These are phyloP conservation scores for Nyctibius bracteatus DNA, from an alignment of 2,113 vertebrate genomes.

Conservation along the genomic window DNA sequence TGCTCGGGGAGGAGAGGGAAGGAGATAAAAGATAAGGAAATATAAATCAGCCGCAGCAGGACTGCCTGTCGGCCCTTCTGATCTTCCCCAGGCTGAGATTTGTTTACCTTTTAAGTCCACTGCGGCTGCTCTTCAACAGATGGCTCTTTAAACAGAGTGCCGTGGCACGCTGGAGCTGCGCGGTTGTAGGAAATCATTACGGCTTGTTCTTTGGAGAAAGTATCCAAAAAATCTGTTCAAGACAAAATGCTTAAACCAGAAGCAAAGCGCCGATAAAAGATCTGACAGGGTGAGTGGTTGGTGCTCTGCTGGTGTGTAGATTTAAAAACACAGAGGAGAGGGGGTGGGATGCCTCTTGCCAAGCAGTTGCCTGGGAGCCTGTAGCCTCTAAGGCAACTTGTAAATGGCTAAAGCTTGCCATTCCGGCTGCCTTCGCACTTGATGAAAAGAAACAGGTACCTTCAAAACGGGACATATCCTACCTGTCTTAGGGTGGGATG, in stretches of 20 bases:
- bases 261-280: background rate
- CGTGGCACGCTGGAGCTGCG: background rate
- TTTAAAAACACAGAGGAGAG: background rate
- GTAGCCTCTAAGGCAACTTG: background rate
- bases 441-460: background rate
- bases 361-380: background rate
- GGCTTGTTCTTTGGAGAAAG: background rate
- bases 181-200: background rate
- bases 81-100: background rate
- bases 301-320: background rate
- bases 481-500: background rate
- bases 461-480: background rate
- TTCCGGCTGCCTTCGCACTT: background rate
- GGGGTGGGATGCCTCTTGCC: background rate
- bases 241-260: background rate
- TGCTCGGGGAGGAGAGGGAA: background rate
- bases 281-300: background rate
- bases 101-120: slow-evolving; percentile 13
- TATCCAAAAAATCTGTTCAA: background rate
- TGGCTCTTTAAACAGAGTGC: background rate
- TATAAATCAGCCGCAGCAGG: slow-evolving; percentile 4
- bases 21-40: slow-evolving; percentile 53
- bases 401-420: background rate
- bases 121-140: background rate
- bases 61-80: slow-evolving; percentile 24